Evolutionary conservation across 1,140 invertebrate genomes (phyloP).

Genomic region (Drosophila quadrilineata): DNA sequence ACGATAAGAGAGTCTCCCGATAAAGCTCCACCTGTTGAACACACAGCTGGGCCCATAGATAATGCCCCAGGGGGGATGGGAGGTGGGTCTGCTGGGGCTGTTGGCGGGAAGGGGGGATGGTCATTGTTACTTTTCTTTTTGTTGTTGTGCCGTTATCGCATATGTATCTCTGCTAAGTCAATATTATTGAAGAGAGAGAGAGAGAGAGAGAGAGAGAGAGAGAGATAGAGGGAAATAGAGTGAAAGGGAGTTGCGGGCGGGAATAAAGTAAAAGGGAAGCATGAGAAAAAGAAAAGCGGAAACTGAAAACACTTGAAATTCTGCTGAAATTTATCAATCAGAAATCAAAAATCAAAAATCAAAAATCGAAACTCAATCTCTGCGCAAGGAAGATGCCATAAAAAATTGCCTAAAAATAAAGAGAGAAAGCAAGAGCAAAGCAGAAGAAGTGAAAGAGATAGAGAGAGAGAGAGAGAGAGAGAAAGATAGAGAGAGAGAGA

Average conservation of each 20-base stretch:
- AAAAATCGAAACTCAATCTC: neutral
- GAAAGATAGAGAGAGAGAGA: no score
- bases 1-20: conserved; percentile 32
- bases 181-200: no score
- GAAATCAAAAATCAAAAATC: conserved; percentile 6
- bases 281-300: conserved; percentile 14
- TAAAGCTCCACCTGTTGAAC: conserved; percentile 12
- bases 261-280: conserved; percentile 1
- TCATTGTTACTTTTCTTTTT: no score
- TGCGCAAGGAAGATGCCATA: no score
- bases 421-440: conserved; percentile 4
- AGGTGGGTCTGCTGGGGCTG: no score
- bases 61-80: no score
- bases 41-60: no score
- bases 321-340: conserved; percentile 36
- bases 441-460: conserved; percentile 13
- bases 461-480: neutral
- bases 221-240: neutral
- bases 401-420: no score
- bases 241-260: neutral
- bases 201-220: neutral
- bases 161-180: no score
- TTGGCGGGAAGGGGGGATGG: no score
- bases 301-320: conserved; percentile 25
- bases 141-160: no score